Conservation (phyloP, 2,797 vertebrate species). For the Sebastes jordani region DNA sequence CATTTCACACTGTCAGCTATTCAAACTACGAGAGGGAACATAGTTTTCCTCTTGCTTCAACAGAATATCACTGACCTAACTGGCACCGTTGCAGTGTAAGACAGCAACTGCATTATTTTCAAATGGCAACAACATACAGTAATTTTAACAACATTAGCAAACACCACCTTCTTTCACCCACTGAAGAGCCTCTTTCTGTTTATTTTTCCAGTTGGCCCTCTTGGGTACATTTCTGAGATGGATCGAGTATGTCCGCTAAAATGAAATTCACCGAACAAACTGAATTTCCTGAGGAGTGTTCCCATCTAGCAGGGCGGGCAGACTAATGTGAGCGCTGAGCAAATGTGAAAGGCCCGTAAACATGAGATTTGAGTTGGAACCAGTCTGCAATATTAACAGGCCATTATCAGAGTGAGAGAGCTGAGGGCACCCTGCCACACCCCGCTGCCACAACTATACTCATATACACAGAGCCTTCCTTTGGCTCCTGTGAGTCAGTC, state of each 20-base stretch:
- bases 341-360: constrained; percentile 29
- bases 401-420: constrained; percentile 1
- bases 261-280: constrained; percentile 25
- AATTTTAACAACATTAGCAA: not conserved
- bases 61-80: not conserved
- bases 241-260: constrained; percentile 18
- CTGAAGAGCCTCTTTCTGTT: not conserved
- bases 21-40: not conserved
- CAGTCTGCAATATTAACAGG: constrained; percentile 9
- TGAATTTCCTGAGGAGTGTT: constrained; percentile 21
- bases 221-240: constrained; percentile 3
- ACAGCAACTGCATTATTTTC: not conserved
- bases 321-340: constrained; percentile 23
- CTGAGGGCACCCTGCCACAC: constrained; percentile 22
- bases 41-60: not conserved
- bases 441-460: constrained; percentile 16
- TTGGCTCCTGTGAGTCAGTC: constrained; percentile 13
- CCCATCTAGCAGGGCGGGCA: not conserved
- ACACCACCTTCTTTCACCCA: not conserved
- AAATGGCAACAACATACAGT: not conserved
- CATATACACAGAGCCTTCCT: not conserved
- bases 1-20: not conserved
- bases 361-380: constrained; percentile 12
- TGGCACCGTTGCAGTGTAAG: not conserved
- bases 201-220: not conserved